Percentiles rank a stretch among this genome's conserved stretches.
Conservation (phyloP, 2,888 invertebrate genomes). For the Synergus laeviventris region DNA sequence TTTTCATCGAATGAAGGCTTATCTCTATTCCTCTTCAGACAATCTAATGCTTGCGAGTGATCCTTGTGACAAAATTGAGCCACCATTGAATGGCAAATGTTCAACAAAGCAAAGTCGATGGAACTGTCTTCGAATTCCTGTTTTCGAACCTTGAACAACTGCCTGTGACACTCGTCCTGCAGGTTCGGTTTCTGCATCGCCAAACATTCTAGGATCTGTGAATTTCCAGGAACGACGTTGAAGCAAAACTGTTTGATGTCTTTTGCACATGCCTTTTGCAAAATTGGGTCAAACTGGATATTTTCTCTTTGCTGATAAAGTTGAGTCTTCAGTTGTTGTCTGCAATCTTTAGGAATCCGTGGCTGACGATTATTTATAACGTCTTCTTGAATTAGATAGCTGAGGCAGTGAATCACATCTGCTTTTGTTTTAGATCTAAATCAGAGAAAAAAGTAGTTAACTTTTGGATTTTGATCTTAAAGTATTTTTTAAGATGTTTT, state of each 20-base stretch:
- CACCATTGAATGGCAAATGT: slow-evolving; percentile 91
- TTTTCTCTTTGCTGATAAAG: slow-evolving; percentile 94
- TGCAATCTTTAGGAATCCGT: slow-evolving; percentile 90
- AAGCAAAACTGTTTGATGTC: slow-evolving; percentile 88
- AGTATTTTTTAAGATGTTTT: neutral
- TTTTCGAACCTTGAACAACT: slow-evolving; percentile 90
- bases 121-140: slow-evolving; percentile 92
- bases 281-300: slow-evolving; percentile 88
- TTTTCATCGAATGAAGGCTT: slow-evolving; percentile 87
- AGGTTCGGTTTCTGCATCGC: slow-evolving; percentile 79
- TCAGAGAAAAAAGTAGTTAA: slow-evolving; percentile 6
- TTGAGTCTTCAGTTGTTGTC: slow-evolving; percentile 93
- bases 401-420: slow-evolving; percentile 91
- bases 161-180: slow-evolving; percentile 84
- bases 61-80: slow-evolving; percentile 89
- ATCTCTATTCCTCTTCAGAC: slow-evolving; percentile 87
- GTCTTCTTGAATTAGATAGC: slow-evolving; percentile 93
- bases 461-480: neutral
- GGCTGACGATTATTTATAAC: slow-evolving; percentile 85
- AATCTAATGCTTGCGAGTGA: slow-evolving; percentile 83
- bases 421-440: slow-evolving; percentile 84
- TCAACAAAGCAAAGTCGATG: slow-evolving; percentile 90
- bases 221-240: slow-evolving; percentile 82
- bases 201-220: slow-evolving; percentile 88
- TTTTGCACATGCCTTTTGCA: slow-evolving; percentile 87